A percentile compares a stretch with the other conserved stretches of the same genome.
phyloP scores from a whole-genome alignment of 2,113 vertebrate species.

The Gallinago media region DNA sequence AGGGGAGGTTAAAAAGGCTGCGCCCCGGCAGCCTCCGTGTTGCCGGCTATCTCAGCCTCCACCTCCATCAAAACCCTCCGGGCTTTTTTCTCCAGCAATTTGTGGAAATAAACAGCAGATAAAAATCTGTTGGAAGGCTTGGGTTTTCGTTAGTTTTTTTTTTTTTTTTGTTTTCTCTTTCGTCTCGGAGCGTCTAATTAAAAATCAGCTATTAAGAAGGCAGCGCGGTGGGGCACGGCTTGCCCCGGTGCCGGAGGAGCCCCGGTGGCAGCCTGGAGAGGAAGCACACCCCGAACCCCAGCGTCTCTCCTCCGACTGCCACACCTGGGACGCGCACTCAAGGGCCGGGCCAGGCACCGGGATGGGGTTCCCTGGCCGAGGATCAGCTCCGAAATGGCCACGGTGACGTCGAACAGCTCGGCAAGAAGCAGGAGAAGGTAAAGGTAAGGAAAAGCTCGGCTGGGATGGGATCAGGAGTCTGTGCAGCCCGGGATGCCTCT shows the following conservation, averaged over 20 bases:
- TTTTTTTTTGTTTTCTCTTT: background rate
- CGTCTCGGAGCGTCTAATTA: slow-evolving; percentile 16
- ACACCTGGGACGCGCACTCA: background rate
- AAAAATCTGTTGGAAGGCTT: slow-evolving; percentile 58
- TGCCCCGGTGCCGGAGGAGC: background rate
- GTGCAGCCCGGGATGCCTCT: background rate
- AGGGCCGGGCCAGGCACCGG: background rate
- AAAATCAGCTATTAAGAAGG: slow-evolving; percentile 22
- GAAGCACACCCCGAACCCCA: slow-evolving; percentile 35
- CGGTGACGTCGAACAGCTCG: rapidly evolving
- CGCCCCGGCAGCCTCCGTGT: slow-evolving; percentile 55
- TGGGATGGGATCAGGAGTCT: background rate
- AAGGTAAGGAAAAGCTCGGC: background rate
- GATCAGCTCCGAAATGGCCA: rapidly evolving
- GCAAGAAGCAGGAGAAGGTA: background rate
- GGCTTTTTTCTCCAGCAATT: slow-evolving; percentile 61
- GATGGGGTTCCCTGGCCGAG: background rate
- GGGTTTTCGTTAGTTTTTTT: background rate
- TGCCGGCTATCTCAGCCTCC: slow-evolving; percentile 73
- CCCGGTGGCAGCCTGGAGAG: background rate
- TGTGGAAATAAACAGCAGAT: slow-evolving; percentile 67
- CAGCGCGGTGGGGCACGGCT: background rate
- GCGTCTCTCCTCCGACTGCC: slow-evolving; percentile 36
- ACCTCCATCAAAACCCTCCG: slow-evolving; percentile 73
- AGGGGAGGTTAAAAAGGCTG: slow-evolving; percentile 60